phyloP scores from a whole-genome alignment of 2,888 invertebrate genomes.

The Mycalesis mineus region DNA sequence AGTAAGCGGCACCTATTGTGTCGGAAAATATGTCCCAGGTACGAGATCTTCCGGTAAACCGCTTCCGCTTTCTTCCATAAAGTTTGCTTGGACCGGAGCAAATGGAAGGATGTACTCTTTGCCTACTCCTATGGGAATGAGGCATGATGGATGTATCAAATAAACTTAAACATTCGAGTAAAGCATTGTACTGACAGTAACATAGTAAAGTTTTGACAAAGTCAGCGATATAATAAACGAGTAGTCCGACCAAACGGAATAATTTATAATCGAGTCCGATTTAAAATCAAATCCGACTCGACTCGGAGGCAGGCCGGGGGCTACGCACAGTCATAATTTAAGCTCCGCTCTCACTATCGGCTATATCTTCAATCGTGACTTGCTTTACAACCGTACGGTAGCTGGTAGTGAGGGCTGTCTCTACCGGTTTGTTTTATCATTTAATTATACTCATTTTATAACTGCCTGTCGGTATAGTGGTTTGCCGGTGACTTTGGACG shows the following conservation, averaged over 20 bases:
- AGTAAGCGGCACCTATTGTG: too few relatives aligned
- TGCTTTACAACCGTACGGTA: slow-evolving; percentile 28
- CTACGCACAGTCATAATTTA: slow-evolving; percentile 26
- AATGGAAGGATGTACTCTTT: too few relatives aligned
- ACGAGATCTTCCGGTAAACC: too few relatives aligned
- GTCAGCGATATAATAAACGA: neutral
- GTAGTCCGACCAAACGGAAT: neutral
- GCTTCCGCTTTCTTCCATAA: too few relatives aligned
- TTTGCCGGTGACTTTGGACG: too few relatives aligned
- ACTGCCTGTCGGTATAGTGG: too few relatives aligned
- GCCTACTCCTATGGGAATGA: too few relatives aligned
- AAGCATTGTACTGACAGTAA: neutral
- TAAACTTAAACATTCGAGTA: too few relatives aligned
- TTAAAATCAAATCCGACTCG: slow-evolving; percentile 14
- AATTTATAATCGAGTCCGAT: slow-evolving; percentile 5
- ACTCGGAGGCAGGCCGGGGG: slow-evolving; percentile 17
- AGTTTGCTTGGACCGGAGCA: too few relatives aligned
- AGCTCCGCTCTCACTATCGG: slow-evolving; percentile 23
- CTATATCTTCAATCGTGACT: slow-evolving; percentile 30
- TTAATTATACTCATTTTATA: too few relatives aligned
- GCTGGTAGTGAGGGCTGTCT: slow-evolving; percentile 27
- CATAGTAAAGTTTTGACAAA: neutral
- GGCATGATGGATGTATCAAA: too few relatives aligned
- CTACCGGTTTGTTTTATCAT: neutral
- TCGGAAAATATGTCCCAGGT: too few relatives aligned